phyloP scores from a whole-genome alignment of 2,113 vertebrate species.

The Sarotherodon lohbergeri region DNA sequence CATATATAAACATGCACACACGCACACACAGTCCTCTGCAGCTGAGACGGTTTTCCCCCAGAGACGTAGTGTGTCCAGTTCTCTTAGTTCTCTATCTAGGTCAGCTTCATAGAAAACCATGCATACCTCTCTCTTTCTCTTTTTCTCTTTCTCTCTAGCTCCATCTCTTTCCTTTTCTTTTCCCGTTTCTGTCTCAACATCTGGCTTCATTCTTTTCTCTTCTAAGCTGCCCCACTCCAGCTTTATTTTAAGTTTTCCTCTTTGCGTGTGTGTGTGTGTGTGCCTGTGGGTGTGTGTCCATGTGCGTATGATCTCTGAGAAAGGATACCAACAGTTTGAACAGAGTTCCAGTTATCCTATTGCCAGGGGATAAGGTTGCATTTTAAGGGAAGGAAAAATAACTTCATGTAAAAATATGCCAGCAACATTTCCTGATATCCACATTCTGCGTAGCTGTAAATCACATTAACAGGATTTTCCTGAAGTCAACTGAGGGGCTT shows the following conservation, averaged over 20 bases:
- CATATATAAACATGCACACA: slow-evolving; percentile 9
- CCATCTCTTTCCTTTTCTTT: not conserved
- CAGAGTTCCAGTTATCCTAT: not conserved
- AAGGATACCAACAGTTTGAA: not conserved
- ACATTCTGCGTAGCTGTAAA: not conserved
- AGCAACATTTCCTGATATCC: not conserved
- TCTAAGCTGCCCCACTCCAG: not conserved
- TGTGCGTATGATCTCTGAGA: not conserved
- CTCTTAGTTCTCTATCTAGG: slow-evolving; percentile 49
- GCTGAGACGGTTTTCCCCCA: slow-evolving; percentile 44
- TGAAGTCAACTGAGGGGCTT: not conserved
- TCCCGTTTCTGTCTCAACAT: slow-evolving; percentile 21
- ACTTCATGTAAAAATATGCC: not conserved
- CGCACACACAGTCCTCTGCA: slow-evolving; percentile 21
- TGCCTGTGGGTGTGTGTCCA: not conserved
- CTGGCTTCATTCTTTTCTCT: slow-evolving; percentile 8
- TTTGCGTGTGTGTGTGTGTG: not conserved
- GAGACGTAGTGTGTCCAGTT: slow-evolving; percentile 62
- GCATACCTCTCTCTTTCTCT: slow-evolving; percentile 10
- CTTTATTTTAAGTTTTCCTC: not conserved
- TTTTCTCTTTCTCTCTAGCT: not conserved
- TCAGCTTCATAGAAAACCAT: slow-evolving; percentile 49
- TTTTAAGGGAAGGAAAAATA: slow-evolving; percentile 5
- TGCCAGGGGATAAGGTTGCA: slow-evolving; percentile 2
- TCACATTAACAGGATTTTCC: not conserved